Conservation (phyloP, 2,797 vertebrate genomes). For the Leuciscus waleckii region DNA sequence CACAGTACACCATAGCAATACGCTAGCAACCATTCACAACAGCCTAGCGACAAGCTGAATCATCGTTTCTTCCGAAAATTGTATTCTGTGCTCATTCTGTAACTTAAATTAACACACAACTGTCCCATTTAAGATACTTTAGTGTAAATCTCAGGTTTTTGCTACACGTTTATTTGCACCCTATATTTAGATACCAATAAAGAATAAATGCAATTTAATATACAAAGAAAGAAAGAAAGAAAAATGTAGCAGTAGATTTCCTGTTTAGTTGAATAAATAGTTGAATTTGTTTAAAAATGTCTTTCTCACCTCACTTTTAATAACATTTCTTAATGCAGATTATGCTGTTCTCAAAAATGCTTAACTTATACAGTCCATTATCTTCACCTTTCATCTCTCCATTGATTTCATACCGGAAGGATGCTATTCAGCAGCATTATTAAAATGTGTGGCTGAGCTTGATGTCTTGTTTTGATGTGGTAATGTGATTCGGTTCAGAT, state of each 20-base stretch:
- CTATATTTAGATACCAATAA: neutral
- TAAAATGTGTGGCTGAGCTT: neutral
- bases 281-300: neutral
- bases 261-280: neutral
- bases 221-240: no score
- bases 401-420: neutral
- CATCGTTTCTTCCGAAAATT: neutral
- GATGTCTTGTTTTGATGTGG: constrained; percentile 29
- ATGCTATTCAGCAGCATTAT: neutral
- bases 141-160: neutral
- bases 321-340: neutral
- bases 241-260: neutral
- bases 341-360: neutral
- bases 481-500: constrained; percentile 19
- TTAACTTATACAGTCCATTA: neutral
- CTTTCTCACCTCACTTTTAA: neutral
- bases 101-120: neutral
- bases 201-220: neutral
- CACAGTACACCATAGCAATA: neutral
- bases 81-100: neutral
- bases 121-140: neutral
- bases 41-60: neutral
- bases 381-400: constrained; percentile 16
- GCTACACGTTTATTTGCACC: neutral
- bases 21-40: no score